phyloP scores from a whole-genome alignment of 2,888 invertebrate genomes.

The Agriopis aurantiaria region DNA sequence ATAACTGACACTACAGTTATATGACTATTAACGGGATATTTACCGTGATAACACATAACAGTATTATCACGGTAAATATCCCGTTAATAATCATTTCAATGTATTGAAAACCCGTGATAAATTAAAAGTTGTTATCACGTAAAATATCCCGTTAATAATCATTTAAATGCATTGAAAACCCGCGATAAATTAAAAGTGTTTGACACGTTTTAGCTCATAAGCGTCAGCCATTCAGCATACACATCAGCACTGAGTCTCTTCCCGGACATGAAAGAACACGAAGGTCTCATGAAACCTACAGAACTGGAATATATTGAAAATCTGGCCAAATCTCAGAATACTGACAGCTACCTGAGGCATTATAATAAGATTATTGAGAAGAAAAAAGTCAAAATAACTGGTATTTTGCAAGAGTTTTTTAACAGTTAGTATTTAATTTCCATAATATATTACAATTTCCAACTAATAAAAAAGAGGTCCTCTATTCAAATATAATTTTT shows the following conservation, averaged over 20 bases:
- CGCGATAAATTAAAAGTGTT: no score
- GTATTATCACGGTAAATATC: no score
- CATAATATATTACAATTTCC: background rate
- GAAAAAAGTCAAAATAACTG: conserved; percentile 64
- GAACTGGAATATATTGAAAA: conserved; percentile 66
- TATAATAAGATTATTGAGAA: conserved; percentile 55
- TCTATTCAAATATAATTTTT: no score
- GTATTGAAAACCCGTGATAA: no score
- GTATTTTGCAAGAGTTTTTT: conserved; percentile 69
- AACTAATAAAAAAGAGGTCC: background rate
- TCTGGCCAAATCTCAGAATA: conserved; percentile 62
- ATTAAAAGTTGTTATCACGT: no score
- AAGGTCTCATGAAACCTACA: conserved; percentile 66
- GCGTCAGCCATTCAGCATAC: conserved; percentile 74
- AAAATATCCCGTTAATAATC: no score
- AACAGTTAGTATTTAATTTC: conserved; percentile 57
- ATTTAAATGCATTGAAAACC: no score
- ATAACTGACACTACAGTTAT: no score
- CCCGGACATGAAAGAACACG: conserved; percentile 81
- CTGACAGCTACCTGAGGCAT: conserved; percentile 61
- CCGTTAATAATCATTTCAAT: no score
- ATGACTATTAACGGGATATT: no score
- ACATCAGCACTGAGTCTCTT: conserved; percentile 80
- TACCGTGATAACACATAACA: no score
- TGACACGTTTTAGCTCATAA: conserved; percentile 63